Conservation (phyloP, 2,888 invertebrate species). For the Euspilapteryx auroguttella region DNA sequence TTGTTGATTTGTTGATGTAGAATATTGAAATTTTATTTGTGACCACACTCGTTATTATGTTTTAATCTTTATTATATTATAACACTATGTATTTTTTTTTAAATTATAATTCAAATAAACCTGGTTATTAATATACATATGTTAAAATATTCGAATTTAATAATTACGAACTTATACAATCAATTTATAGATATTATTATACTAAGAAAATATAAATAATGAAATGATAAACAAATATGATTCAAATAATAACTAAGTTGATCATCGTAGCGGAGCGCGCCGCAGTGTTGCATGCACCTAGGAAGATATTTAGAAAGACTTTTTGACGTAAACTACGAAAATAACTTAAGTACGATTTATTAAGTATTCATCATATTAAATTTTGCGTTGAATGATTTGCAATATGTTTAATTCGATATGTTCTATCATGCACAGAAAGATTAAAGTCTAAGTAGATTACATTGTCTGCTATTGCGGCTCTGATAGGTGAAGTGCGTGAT, state of each 20-base stretch:
- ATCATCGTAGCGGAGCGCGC: conserved; percentile 34
- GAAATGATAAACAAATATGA: conserved; percentile 58
- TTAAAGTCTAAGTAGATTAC: too few relatives aligned
- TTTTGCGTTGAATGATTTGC: conserved; percentile 25
- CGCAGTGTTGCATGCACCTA: conserved; percentile 55
- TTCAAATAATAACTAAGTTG: conserved; percentile 39
- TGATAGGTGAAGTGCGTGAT: too few relatives aligned
- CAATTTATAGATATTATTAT: conserved; percentile 63
- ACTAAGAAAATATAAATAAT: conserved; percentile 62
- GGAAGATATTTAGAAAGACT: conserved; percentile 62
- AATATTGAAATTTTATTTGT: conserved; percentile 28
- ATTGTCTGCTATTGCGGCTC: too few relatives aligned
- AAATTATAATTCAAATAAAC: conserved; percentile 54
- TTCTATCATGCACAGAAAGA: too few relatives aligned
- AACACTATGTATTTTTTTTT: too few relatives aligned
- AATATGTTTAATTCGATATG: too few relatives aligned
- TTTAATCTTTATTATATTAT: conserved; percentile 32
- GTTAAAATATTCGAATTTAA: conserved; percentile 64
- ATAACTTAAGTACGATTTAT: conserved; percentile 54
- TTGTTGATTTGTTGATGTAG: conserved; percentile 8
- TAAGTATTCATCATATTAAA: conserved; percentile 44
- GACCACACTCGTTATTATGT: conserved; percentile 32
- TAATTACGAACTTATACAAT: conserved; percentile 63
- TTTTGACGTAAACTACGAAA: conserved; percentile 58
- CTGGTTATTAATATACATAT: conserved; percentile 62